Evolutionary conservation across 2,797 vertebrate genomes (phyloP).

Genomic region (Cyprinodon diabolis): DNA sequence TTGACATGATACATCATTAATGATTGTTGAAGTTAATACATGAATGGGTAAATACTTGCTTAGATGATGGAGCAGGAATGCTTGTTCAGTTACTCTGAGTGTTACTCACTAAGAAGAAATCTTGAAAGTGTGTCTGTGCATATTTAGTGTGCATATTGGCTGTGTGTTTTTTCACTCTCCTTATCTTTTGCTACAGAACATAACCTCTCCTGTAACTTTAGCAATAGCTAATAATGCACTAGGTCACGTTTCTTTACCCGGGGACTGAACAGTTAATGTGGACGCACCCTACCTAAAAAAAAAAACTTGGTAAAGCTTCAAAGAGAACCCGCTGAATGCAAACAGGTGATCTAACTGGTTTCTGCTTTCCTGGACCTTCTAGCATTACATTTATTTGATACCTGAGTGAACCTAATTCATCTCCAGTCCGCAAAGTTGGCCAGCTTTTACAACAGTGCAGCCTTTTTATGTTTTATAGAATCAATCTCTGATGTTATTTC

Average conservation of each 20-base stretch:
- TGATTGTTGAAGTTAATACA: constrained; percentile 6
- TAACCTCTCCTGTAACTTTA: neutral
- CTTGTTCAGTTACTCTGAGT: constrained; percentile 38
- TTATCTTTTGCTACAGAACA: neutral
- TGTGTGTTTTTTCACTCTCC: neutral
- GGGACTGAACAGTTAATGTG: constrained; percentile 10
- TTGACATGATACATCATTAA: neutral
- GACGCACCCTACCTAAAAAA: constrained; percentile 29
- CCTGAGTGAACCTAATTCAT: constrained; percentile 1
- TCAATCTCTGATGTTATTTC: neutral
- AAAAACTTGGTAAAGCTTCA: constrained; percentile 34
- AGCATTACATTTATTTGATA: constrained; percentile 24
- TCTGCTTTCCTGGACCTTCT: constrained; percentile 12
- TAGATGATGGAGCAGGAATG: constrained; percentile 37
- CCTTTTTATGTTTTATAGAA: neutral
- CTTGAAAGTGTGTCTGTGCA: constrained; percentile 16
- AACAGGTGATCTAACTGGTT: constrained; percentile 39
- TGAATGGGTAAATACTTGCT: constrained; percentile 17
- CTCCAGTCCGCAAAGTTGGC: neutral
- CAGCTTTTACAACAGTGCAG: neutral
- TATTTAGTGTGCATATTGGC: constrained; percentile 3
- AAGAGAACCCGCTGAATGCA: constrained; percentile 22
- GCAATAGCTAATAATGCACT: neutral
- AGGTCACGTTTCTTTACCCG: constrained; percentile 46
- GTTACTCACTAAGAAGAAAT: constrained; percentile 48